Conservation (phyloP, 2,888 invertebrate genomes). For the Ptychoptera contaminata region DNA sequence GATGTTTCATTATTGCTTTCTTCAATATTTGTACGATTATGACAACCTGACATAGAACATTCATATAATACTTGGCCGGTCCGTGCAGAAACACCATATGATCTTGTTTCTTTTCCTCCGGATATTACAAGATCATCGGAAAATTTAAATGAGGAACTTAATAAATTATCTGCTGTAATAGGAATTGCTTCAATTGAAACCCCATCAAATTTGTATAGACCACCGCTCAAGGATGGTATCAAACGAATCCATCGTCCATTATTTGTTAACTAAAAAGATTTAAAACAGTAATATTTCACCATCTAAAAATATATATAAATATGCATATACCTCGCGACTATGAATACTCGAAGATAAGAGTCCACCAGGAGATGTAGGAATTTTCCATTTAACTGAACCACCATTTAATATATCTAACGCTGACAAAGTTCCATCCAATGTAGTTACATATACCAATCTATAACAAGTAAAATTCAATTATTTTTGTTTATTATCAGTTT, state of each 20-base stretch:
- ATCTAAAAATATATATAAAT: slow-evolving; percentile 3
- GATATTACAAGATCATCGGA: slow-evolving; percentile 73
- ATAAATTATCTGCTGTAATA: slow-evolving; percentile 68
- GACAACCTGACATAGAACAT: slow-evolving; percentile 58
- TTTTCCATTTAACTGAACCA: slow-evolving; percentile 59
- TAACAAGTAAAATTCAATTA: not conserved
- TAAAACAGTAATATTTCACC: slow-evolving; percentile 7
- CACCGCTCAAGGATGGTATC: slow-evolving; percentile 85
- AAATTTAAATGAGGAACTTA: slow-evolving; percentile 76
- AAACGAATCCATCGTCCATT: slow-evolving; percentile 75
- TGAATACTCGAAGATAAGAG: slow-evolving; percentile 82
- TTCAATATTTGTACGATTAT: slow-evolving; percentile 44
- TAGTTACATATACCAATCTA: slow-evolving; percentile 71
- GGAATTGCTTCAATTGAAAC: slow-evolving; percentile 76
- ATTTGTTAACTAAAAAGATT: slow-evolving; percentile 48
- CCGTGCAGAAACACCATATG: slow-evolving; percentile 67
- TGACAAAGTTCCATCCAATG: slow-evolving; percentile 76
- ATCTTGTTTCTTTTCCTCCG: slow-evolving; percentile 74
- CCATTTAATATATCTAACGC: slow-evolving; percentile 56
- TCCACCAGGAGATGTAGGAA: slow-evolving; percentile 58
- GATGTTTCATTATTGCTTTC: slow-evolving; percentile 1
- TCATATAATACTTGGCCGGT: slow-evolving; percentile 60
- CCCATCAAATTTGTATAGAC: slow-evolving; percentile 83
- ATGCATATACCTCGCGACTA: slow-evolving; percentile 52
- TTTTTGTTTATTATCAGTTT: not conserved